Percentiles rank a stretch among this genome's conserved stretches.
phyloP scores from a whole-genome alignment of 2,888 invertebrate species.

The Drosophila atripex region DNA sequence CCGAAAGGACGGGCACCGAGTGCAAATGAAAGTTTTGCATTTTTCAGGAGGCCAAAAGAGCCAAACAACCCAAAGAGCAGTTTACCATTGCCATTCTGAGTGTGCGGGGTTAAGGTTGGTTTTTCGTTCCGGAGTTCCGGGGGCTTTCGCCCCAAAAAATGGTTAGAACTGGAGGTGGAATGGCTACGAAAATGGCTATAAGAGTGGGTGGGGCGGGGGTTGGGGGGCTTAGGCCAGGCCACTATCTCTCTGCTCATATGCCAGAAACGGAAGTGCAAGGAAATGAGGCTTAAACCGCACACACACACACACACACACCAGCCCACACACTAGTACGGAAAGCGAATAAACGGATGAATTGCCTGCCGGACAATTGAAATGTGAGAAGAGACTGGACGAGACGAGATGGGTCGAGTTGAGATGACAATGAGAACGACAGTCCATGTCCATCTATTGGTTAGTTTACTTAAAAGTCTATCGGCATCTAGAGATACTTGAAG shows the following conservation, averaged over 20 bases:
- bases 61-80: slow-evolving; percentile 54
- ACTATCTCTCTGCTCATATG: slow-evolving; percentile 53
- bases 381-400: slow-evolving; percentile 50
- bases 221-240: slow-evolving; percentile 25
- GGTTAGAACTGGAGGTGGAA: background rate
- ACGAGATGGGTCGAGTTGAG: slow-evolving; percentile 3
- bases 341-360: slow-evolving; percentile 36
- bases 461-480: background rate
- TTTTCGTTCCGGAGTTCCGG: background rate
- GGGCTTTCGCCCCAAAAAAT: background rate
- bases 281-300: slow-evolving; percentile 75
- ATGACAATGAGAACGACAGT: slow-evolving; percentile 14
- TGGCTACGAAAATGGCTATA: too few relatives aligned
- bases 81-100: slow-evolving; percentile 57
- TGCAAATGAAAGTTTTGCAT: slow-evolving; percentile 75
- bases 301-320: slow-evolving; percentile 49
- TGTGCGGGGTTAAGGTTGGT: slow-evolving; percentile 39
- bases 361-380: slow-evolving; percentile 65
- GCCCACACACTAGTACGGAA: background rate
- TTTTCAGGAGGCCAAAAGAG: slow-evolving; percentile 62
- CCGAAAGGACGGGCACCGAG: slow-evolving; percentile 42
- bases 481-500: background rate
- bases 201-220: background rate
- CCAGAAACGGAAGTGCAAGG: slow-evolving; percentile 71
- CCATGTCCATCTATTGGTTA: slow-evolving; percentile 15